Evolutionary conservation across 2,797 vertebrate species (phyloP).

Genomic region (Sebastes taczanowskii): DNA sequence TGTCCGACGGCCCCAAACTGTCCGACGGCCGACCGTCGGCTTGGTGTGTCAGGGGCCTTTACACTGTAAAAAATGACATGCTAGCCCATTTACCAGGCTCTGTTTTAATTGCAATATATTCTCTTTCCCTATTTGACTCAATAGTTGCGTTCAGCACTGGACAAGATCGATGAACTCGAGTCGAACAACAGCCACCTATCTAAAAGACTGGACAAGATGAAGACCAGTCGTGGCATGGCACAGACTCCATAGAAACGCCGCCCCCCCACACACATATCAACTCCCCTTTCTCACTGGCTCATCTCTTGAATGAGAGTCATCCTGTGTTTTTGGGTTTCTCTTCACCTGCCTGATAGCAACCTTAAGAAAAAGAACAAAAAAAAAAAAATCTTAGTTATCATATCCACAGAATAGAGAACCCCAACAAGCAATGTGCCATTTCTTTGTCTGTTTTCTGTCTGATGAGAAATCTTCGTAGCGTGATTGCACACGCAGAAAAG

Average conservation of each 20-base stretch:
- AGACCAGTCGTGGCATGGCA: constrained; percentile 88
- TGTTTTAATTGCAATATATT: neutral
- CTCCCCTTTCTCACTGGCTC: neutral
- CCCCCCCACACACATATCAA: constrained; percentile 44
- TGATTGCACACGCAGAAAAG: neutral
- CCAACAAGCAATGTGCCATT: constrained; percentile 72
- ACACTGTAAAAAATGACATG: too few species aligned
- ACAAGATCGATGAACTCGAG: constrained; percentile 96
- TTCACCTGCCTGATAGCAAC: constrained; percentile 36
- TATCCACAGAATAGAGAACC: constrained; percentile 36
- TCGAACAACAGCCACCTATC: constrained; percentile 92
- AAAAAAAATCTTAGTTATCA: neutral
- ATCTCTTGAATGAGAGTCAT: constrained; percentile 5
- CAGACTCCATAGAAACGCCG: constrained; percentile 82
- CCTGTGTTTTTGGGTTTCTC: constrained; percentile 12
- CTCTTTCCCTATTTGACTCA: constrained; percentile 14
- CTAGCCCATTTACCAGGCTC: neutral
- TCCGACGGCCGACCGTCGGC: too few species aligned
- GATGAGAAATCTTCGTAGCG: constrained; percentile 15
- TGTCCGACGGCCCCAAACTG: too few species aligned
- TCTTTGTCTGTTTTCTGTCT: constrained; percentile 38
- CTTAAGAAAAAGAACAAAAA: constrained; percentile 20
- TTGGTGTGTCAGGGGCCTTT: too few species aligned
- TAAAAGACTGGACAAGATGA: constrained; percentile 96
- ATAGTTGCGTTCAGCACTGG: constrained; percentile 92